Percentiles rank a stretch among this genome's conserved stretches.
phyloP scores from a whole-genome alignment of 2,113 vertebrate genomes.

The Raja brachyura region DNA sequence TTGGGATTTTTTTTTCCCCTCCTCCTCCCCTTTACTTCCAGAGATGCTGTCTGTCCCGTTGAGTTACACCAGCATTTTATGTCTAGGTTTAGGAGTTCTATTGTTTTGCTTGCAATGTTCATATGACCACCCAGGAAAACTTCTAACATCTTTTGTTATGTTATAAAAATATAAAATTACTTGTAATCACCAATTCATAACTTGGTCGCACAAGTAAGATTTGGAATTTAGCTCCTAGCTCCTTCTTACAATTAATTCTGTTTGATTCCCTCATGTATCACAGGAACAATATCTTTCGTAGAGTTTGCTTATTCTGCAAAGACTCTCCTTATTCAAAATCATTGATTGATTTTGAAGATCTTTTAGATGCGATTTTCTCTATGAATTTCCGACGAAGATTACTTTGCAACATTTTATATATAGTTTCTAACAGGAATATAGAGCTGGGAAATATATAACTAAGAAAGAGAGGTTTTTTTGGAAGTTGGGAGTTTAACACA shows the following conservation, averaged over 20 bases:
- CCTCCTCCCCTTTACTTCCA: too few relatives aligned
- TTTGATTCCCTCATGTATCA: slow-evolving; percentile 28
- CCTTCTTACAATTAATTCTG: slow-evolving; percentile 43
- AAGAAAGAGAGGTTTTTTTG: neutral
- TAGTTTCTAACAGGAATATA: neutral
- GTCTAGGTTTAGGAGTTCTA: neutral
- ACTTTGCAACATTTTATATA: neutral
- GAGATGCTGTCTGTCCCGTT: too few relatives aligned
- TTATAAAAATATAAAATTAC: slow-evolving; percentile 41
- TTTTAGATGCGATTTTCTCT: neutral
- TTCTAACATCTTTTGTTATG: neutral
- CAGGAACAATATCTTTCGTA: slow-evolving; percentile 36
- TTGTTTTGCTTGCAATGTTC: neutral
- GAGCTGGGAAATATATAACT: neutral
- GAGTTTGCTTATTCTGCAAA: neutral
- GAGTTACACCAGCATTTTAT: too few relatives aligned
- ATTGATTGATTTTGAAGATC: neutral
- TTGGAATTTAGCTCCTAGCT: slow-evolving; percentile 40
- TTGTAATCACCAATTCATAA: slow-evolving; percentile 39
- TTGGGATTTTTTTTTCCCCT: too few relatives aligned
- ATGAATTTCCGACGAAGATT: neutral
- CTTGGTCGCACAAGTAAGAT: slow-evolving; percentile 41
- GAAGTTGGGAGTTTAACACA: neutral
- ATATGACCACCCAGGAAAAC: neutral
- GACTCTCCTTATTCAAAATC: neutral